A percentile compares a stretch with the other conserved stretches of the same genome.
Evolutionary conservation across 2,888 invertebrate species (phyloP).

Genomic region (Lasioglossum lativentre): DNA sequence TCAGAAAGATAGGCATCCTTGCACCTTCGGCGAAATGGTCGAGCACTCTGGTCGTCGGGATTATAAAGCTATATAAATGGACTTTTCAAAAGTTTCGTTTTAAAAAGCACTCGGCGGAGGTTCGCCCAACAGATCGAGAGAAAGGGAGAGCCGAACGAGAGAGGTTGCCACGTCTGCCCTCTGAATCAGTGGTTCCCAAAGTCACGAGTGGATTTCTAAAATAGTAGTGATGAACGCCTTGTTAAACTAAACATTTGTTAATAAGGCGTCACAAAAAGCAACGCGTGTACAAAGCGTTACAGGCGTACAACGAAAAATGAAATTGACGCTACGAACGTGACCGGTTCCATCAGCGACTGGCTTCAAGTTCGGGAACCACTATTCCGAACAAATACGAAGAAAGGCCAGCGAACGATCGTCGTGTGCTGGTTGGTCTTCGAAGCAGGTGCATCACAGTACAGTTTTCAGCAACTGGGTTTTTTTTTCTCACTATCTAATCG

Average conservation of each 20-base stretch:
- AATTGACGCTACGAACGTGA: not conserved
- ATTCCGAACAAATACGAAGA: not conserved
- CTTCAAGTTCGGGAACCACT: not conserved
- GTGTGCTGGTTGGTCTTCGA: conserved; percentile 36
- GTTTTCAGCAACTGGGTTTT: conserved; percentile 52
- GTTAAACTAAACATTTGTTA: not conserved
- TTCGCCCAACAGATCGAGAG: not conserved
- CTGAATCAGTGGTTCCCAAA: not conserved
- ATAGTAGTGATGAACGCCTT: not conserved
- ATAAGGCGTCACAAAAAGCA: not conserved
- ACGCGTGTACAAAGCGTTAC: not conserved
- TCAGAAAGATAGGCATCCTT: not conserved
- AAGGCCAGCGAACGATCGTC: not conserved
- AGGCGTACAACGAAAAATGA: not conserved
- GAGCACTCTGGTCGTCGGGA: not conserved
- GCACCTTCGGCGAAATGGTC: not conserved
- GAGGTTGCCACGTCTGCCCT: not conserved
- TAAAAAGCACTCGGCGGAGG: not conserved
- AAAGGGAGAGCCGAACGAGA: not conserved
- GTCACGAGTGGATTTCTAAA: not conserved
- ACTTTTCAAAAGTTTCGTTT: conserved; percentile 19
- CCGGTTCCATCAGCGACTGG: not conserved
- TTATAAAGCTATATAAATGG: conserved; percentile 8
- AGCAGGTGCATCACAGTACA: conserved; percentile 63
- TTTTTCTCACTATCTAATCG: conserved; percentile 57